Percentiles rank a stretch among this genome's conserved stretches.
These are phyloP conservation scores for Hyposoter didymator DNA, from an alignment of 2,888 invertebrate species.

Conservation along the genomic window DNA sequence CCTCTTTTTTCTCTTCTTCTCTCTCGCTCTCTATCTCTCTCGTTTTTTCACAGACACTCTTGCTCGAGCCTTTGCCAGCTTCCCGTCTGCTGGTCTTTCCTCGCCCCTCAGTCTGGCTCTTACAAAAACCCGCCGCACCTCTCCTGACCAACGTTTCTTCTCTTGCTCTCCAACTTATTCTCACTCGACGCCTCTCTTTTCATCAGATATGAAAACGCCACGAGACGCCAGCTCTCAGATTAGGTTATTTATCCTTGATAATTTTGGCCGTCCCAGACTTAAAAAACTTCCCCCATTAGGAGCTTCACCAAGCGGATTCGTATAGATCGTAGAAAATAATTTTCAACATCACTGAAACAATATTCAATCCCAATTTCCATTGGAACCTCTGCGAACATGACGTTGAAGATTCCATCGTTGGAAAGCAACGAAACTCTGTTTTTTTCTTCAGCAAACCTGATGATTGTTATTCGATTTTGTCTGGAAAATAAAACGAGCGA, in stretches of 20 bases:
- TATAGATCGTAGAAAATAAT: not conserved
- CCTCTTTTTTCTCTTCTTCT: conserved; percentile 31
- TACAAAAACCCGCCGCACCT: conserved; percentile 15
- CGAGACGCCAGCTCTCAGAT: conserved; percentile 30
- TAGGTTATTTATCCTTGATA: conserved; percentile 15
- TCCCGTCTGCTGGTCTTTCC: conserved; percentile 36
- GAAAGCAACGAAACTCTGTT: not conserved
- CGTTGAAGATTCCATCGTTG: too few species aligned
- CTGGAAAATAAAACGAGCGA: too few species aligned
- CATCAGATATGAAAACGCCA: conserved; percentile 5
- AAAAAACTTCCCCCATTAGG: not conserved
- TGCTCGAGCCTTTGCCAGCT: conserved; percentile 48
- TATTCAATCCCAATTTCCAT: not conserved
- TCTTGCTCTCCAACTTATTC: conserved; percentile 35
- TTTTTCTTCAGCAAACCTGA: too few species aligned
- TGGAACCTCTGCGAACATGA: not conserved
- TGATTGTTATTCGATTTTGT: too few species aligned
- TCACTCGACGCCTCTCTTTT: not conserved
- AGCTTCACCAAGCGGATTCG: not conserved
- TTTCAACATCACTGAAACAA: not conserved
- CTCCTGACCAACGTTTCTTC: conserved; percentile 23
- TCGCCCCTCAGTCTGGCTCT: conserved; percentile 24
- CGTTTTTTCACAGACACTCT: conserved; percentile 39
- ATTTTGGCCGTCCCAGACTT: conserved; percentile 8
- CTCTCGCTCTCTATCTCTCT: conserved; percentile 48